Evolutionary conservation across 1,140 invertebrate species (phyloP), one percentile per base, ranked within the genome.

Genomic region (Diabrotica undecimpunctata): DNA sequence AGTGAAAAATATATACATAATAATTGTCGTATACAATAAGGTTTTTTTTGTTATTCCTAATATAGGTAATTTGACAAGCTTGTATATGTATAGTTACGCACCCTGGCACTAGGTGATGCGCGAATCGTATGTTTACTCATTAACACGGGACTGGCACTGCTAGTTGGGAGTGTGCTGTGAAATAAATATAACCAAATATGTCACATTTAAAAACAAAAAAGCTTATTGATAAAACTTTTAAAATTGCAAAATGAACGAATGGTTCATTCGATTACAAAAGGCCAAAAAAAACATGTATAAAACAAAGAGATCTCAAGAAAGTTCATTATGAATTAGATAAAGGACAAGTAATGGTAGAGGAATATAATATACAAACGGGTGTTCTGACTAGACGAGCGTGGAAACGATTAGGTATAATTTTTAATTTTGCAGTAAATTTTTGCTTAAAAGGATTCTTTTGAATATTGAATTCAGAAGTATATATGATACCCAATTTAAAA

Each of bases 301-400:
- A 88, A 25, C 83, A 87, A 72, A 83, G 86, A 63, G 85, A 84
- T 78, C 78, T 85, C 59, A 85, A 86, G 72, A 92, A 91, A 78
- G 82, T 91, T 50, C 88, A 90, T 72, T 92, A 88, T 74, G 85
- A 89, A 72, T 85, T 92, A 54, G 79, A 83, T 41, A 83, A 90
- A 82, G 86, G 83, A 0, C 80, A 77, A 65, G 89, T 91, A 83
- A 87, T 92, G 86, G 88, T 89, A 5, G 90, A 92, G 75, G 89
- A 92, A 73, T 93, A 92, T 69, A 87, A 87, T 75, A 72, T 85
- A 63, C 85, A 90, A 54, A 91, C 90, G 1, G 84, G 87, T 66
- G 84, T 90, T 9, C 74, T 92, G 2, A 78, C 85, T 13, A 78
- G 86, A 63, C 83, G 91, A 75, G 86, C 88, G 10, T 92, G 89